A percentile compares a stretch with the other conserved stretches of the same genome.
Conservation (phyloP, 2,797 vertebrate species). For the Avahi laniger region DNA sequence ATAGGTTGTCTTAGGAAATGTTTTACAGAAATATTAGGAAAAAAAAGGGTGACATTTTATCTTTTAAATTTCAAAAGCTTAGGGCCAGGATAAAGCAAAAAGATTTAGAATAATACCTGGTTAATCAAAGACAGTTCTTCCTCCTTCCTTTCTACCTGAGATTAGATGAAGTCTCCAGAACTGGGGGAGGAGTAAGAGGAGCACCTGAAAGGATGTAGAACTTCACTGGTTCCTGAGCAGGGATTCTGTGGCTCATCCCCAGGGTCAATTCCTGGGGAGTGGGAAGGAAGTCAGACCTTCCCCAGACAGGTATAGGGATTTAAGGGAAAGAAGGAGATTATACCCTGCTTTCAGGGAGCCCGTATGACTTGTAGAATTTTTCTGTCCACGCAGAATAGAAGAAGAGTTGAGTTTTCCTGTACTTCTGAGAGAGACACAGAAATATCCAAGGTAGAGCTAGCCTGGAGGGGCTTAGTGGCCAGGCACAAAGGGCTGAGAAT, state of each 20-base stretch:
- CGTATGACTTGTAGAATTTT: background rate
- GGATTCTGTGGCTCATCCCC: background rate
- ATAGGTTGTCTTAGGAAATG: background rate
- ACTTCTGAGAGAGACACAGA: background rate
- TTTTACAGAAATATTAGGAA: slow-evolving; percentile 8
- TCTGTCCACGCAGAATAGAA: background rate
- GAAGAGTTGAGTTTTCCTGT: background rate
- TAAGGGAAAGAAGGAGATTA: background rate
- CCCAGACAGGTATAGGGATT: background rate
- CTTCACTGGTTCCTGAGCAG: background rate
- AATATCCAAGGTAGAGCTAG: background rate
- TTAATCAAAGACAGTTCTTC: background rate
- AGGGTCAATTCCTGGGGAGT: background rate
- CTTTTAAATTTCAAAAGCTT: slow-evolving; percentile 15
- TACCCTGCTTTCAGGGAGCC: background rate
- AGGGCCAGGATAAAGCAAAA: slow-evolving; percentile 16
- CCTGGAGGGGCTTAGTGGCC: background rate
- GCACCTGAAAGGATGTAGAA: background rate
- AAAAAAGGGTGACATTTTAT: background rate
- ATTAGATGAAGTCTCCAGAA: background rate
- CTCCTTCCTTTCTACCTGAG: background rate
- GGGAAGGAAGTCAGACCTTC: background rate
- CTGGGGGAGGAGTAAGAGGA: background rate
- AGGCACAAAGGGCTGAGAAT: background rate
- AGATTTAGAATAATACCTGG: background rate